Percentiles rank a stretch among this genome's conserved stretches.
Conservation (phyloP, 2,113 vertebrate species). For the Rafetus swinhoei region DNA sequence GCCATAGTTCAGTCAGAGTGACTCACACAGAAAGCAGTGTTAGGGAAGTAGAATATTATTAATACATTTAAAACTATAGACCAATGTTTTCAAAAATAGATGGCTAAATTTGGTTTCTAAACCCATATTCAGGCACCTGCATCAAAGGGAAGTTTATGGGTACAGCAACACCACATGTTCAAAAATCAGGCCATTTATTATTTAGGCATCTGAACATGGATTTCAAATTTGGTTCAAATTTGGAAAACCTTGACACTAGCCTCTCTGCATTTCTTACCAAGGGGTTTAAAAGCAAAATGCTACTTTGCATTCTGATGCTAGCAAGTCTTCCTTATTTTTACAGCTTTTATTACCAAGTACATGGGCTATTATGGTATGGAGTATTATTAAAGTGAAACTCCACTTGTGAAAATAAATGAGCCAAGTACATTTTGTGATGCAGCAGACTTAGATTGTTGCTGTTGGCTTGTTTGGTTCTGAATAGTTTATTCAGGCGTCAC, state of each 20-base stretch:
- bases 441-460: background rate
- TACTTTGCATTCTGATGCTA: background rate
- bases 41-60: background rate
- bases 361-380: background rate
- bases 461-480: background rate
- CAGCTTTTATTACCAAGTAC: background rate
- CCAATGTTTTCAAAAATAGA: background rate
- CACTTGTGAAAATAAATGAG: background rate
- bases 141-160: background rate
- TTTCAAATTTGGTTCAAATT: background rate
- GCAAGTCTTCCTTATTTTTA: background rate
- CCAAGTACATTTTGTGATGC: rapidly evolving
- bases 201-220: background rate
- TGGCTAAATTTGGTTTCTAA: background rate
- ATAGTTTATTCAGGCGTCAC: background rate
- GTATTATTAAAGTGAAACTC: background rate
- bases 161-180: background rate
- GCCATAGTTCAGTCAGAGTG: background rate
- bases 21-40: too few relatives aligned
- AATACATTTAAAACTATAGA: background rate
- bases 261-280: background rate
- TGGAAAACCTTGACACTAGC: background rate
- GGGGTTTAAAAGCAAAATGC: background rate
- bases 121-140: background rate
- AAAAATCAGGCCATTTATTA: background rate